These are phyloP conservation scores for Drosophila anomalata DNA, from an alignment of 2,888 invertebrate genomes.

Conservation along the genomic window DNA sequence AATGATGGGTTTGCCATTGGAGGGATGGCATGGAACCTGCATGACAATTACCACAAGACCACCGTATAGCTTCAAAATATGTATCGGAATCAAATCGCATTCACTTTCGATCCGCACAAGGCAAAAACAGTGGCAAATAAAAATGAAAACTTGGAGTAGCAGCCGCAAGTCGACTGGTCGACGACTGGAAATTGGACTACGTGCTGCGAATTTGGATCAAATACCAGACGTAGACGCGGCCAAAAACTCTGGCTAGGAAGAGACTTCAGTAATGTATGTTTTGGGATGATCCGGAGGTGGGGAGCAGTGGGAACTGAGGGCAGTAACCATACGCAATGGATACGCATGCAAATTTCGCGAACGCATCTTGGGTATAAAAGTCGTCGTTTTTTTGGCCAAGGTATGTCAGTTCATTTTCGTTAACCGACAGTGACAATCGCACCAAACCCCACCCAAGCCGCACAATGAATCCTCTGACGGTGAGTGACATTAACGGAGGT, in stretches of 20 bases:
- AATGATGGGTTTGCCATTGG: constrained; percentile 64
- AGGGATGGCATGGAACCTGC: constrained; percentile 46
- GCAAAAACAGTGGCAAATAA: constrained; percentile 36
- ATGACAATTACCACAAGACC: constrained; percentile 60
- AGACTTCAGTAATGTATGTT: constrained; percentile 1
- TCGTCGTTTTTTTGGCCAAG: constrained; percentile 71
- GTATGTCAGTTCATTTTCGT: constrained; percentile 84
- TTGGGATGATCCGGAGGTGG: constrained; percentile 6
- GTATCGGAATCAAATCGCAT: constrained; percentile 50
- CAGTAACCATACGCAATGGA: constrained; percentile 48
- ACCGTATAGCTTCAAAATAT: neutral
- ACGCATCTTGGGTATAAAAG: constrained; percentile 80
- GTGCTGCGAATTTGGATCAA: constrained; percentile 75
- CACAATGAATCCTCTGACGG: constrained; percentile 84
- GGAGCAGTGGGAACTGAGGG: constrained; percentile 8
- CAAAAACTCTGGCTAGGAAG: constrained; percentile 17
- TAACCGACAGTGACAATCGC: constrained; percentile 83
- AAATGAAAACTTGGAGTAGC: constrained; percentile 52
- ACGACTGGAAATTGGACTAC: constrained; percentile 60
- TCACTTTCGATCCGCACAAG: constrained; percentile 67
- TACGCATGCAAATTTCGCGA: constrained; percentile 75
- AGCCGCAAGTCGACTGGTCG: constrained; percentile 20
- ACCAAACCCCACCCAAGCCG: constrained; percentile 74
- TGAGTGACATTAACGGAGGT: constrained; percentile 71
- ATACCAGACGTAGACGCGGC: constrained; percentile 44